phyloP scores from a whole-genome alignment of 2,888 invertebrate species.

The Galerucella nymphaeae region DNA sequence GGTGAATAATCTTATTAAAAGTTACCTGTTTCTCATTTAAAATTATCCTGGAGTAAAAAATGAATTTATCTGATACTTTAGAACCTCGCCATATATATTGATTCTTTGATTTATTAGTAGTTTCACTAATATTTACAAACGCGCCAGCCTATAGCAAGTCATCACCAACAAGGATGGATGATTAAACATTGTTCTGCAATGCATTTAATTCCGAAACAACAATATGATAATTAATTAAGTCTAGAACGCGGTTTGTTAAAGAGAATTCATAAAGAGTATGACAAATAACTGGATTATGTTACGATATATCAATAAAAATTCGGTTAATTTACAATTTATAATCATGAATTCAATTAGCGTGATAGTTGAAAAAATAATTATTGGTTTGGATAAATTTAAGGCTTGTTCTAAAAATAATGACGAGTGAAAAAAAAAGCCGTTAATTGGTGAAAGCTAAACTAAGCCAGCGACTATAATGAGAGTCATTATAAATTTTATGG shows the following conservation, averaged over 20 bases:
- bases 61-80: neutral
- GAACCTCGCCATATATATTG: neutral
- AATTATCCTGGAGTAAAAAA: neutral
- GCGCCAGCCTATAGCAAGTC: constrained; percentile 44
- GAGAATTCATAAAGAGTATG: neutral
- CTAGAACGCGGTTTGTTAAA: neutral
- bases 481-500: no score
- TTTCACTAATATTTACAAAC: constrained; percentile 17
- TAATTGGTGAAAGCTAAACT: no score
- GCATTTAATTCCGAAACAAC: constrained; percentile 39
- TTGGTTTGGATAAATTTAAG: no score
- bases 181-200: constrained; percentile 46
- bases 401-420: no score
- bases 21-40: neutral
- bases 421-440: no score
- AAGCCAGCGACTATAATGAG: no score
- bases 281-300: no score
- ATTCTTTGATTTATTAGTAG: neutral
- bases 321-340: no score
- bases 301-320: no score
- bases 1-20: no score
- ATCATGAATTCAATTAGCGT: no score
- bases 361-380: no score
- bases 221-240: constrained; percentile 41
- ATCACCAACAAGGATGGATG: constrained; percentile 47